phyloP scores from a whole-genome alignment of 2,888 invertebrate species.

The Drosophila recens region DNA sequence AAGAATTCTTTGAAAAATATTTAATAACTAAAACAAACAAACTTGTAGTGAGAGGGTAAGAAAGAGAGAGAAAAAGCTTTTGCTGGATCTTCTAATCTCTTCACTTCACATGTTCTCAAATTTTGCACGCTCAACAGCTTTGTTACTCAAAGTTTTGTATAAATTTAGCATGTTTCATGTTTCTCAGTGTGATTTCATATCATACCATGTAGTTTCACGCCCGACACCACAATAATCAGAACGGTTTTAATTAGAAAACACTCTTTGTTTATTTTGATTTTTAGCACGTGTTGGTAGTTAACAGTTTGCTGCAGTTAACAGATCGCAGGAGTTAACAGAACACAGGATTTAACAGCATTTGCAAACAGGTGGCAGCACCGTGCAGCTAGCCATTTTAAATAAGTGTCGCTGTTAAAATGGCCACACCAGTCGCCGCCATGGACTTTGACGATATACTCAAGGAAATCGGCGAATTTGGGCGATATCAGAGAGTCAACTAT shows the following conservation, averaged over 20 bases:
- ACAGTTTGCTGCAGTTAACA: too few relatives aligned
- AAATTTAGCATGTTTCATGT: conserved; percentile 2
- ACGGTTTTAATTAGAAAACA: conserved; percentile 1
- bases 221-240: conserved; percentile 1
- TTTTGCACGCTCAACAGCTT: not conserved
- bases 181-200: not conserved
- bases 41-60: too few relatives aligned
- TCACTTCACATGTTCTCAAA: not conserved
- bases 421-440: conserved; percentile 79
- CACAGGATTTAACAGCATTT: not conserved
- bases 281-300: not conserved
- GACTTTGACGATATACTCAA: conserved; percentile 88
- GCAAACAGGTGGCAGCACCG: conserved; percentile 27
- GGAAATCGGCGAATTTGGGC: conserved; percentile 88
- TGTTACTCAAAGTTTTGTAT: conserved; percentile 1
- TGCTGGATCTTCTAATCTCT: conserved; percentile 2
- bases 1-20: not conserved
- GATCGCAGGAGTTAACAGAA: not conserved
- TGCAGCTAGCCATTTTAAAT: conserved; percentile 20
- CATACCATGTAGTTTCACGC: not conserved
- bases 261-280: not conserved
- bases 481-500: conserved; percentile 87
- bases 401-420: conserved; percentile 18
- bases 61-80: conserved; percentile 2
- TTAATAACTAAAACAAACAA: not conserved